Conservation (phyloP, 2,797 vertebrate genomes). For the Podargus strigoides region DNA sequence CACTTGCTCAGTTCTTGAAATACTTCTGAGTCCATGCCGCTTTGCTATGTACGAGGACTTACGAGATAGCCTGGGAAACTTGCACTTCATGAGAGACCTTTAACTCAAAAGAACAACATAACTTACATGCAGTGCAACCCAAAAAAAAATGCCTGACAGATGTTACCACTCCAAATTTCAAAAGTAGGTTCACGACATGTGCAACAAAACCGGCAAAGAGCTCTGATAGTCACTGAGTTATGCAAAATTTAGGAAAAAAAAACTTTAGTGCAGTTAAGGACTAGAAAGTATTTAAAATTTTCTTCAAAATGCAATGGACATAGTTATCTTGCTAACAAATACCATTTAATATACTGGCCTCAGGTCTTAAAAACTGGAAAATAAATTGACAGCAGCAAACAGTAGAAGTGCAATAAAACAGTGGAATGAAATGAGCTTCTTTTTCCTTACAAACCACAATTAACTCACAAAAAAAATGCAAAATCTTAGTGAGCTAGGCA, state of each 20-base stretch:
- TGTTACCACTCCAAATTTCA: background rate
- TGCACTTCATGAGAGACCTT: background rate
- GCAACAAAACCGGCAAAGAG: background rate
- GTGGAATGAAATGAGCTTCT: background rate
- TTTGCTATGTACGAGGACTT: background rate
- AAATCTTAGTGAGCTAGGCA: background rate
- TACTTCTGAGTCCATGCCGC: background rate
- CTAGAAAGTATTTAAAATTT: background rate
- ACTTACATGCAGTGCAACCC: background rate
- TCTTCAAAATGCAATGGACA: background rate
- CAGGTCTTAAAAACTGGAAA: background rate
- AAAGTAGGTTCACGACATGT: accelerated
- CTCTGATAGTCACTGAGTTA: background rate
- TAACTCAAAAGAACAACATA: background rate
- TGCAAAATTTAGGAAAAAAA: background rate
- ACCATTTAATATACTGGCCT: background rate
- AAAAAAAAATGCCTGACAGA: background rate
- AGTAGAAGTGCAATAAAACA: background rate
- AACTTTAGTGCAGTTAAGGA: background rate
- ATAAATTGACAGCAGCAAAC: background rate
- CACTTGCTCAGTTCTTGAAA: background rate
- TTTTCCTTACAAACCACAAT: background rate
- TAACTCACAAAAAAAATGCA: background rate
- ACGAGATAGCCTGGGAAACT: background rate
- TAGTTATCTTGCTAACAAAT: background rate